Base-by-base conservation (phyloP, 2,888 invertebrate species). In the Caenorhabditis sp. region DNA sequence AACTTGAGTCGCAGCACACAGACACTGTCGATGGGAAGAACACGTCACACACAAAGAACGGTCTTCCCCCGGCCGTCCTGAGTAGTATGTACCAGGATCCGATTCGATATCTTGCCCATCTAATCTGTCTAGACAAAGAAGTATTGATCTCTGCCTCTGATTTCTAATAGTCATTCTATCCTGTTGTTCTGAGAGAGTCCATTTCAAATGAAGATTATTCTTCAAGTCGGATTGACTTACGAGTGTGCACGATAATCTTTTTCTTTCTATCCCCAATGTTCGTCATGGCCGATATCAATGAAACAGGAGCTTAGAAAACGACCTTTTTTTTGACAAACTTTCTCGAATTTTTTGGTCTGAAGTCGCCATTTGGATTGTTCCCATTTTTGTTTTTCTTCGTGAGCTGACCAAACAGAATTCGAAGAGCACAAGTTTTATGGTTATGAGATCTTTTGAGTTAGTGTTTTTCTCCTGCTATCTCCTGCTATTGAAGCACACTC, bases 51-150 rank as follows among this genome's bases (percentile, higher is more conserved):
- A 3, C 14, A 61, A 19, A 14, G 38, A 59, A 59, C 26, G 38
- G 44, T 44, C 44, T 16, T 44, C 7, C 6, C 24, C 7, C 24
- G 19, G 5, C 44, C 7, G 19, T 24, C 61, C 22, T 12, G 38
- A 44, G n/a, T 22, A 44, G 54, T 54, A 54, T 24, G 26, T 26
- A 54, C 6, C 12, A 35, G 19, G 12, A 28, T 63, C 26, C 44
- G 26, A n/a, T 6, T 26, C n/a, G 44, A 16, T 63, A 63, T 63
- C 44, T 44, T 2, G 22, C 7, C n/a, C 28, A n/a, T 63, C n/a
- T 63, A 26, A 63, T 63, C 63, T 63, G 63, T 63, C 63, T 63
- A 44, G 63, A 63, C 63, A 16, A 44, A 14, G n/a, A 26, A 44
- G 7, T 12, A 59, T 44, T 63, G 63, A 63, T 63, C 44, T 63